Conservation (phyloP, 2,888 invertebrate species). For the Xylota sylvarum region DNA sequence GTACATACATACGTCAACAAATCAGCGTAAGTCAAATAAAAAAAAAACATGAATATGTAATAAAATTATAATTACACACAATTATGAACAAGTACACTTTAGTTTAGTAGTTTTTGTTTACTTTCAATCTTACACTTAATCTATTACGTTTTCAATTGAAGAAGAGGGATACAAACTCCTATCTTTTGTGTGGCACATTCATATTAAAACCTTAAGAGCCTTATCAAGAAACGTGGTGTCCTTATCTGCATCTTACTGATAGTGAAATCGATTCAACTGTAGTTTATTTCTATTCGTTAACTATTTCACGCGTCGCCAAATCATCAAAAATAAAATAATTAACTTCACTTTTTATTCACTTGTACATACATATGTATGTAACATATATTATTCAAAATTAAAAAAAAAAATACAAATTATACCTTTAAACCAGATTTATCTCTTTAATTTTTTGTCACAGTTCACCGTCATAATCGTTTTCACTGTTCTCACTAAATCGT, state of each 20-base stretch:
- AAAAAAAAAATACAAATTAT: constrained; percentile 5
- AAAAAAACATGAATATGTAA: not conserved
- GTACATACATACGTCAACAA: not conserved
- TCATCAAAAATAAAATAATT: constrained; percentile 11
- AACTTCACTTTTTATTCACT: constrained; percentile 3
- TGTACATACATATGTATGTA: not conserved
- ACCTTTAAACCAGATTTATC: constrained; percentile 25
- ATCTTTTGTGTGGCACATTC: not conserved
- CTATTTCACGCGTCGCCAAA: constrained; percentile 12
- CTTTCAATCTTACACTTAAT: not conserved
- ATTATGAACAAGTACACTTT: not conserved
- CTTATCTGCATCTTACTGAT: constrained; percentile 53
- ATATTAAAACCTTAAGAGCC: constrained; percentile 14
- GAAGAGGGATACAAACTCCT: not conserved
- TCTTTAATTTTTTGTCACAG: constrained; percentile 10
- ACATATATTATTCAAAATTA: not conserved
- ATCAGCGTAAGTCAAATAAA: no score
- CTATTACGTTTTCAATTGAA: not conserved
- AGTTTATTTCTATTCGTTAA: constrained; percentile 5
- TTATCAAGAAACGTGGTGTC: constrained; percentile 43
- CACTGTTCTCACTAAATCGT: constrained; percentile 19
- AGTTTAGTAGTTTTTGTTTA: constrained; percentile 12
- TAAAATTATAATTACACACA: not conserved
- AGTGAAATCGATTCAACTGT: constrained; percentile 39
- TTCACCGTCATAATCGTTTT: constrained; percentile 18